Percentiles rank a stretch among this genome's conserved stretches.
Conservation (phyloP, 1,140 invertebrate species). For the Sycobia sp. region DNA sequence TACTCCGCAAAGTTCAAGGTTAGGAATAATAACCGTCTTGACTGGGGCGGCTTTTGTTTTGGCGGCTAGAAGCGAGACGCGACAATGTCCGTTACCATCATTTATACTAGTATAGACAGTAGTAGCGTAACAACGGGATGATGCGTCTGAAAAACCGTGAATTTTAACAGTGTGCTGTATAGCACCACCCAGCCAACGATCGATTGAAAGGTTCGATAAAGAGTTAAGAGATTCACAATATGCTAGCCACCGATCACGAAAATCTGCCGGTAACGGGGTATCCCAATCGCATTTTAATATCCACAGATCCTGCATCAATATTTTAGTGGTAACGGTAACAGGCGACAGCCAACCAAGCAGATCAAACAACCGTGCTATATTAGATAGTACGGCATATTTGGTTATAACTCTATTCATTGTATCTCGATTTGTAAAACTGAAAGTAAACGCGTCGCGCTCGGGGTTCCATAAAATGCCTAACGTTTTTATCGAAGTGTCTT, state of each 20-base stretch:
- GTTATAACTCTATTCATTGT: neutral
- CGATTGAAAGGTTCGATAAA: neutral
- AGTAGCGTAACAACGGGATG: neutral
- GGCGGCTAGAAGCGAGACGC: no score
- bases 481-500: neutral
- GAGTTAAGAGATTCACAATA: neutral
- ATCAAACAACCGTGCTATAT: slow-evolving; percentile 11
- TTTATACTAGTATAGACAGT: no score
- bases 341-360: slow-evolving; percentile 14
- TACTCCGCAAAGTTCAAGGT: no score
- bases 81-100: no score
- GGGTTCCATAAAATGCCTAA: no score
- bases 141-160: neutral
- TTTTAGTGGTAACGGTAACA: no score
- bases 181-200: neutral
- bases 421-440: no score
- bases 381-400: slow-evolving; percentile 7
- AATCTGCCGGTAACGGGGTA: no score
- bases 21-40: no score
- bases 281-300: neutral
- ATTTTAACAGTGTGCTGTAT: neutral
- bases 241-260: neutral
- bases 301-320: no score
- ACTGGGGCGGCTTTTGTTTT: no score
- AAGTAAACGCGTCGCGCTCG: no score